Evolutionary conservation across 2,888 invertebrate species (phyloP), one percentile per base, ranked within the genome.

Genomic region (Serripes groenlandicus): DNA sequence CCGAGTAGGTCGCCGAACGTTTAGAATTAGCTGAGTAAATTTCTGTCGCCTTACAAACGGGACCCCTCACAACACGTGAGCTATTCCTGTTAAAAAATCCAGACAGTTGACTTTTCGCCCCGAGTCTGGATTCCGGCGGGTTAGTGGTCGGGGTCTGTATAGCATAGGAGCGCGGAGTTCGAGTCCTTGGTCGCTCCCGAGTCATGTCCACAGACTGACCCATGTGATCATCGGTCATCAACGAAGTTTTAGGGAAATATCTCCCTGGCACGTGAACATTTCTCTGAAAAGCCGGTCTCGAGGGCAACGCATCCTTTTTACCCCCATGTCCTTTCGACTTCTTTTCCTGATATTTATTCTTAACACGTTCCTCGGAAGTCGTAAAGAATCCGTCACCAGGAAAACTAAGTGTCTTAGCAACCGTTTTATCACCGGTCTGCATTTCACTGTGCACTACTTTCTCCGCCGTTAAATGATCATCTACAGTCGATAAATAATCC

Each of bases 211-310:
- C 32, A 15, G 74, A 68, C 4, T 58, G 64, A 34, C 62, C 70
- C 7, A 54, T 60, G 42, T 37, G 42, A 30, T 86, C 73, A 5
- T 87, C 85, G 3, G 80, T 80, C 2, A 78, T 37, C 18, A 78
- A 37, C 9, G 87, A 76, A 1, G 88, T 87, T 68, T 90, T 90
- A 0, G 90, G 89, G 70, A 90, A 90, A 62, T 87, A 90, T 32
- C 90, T 75, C 7, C 90, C 90, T 0, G 90, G 88, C 9, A 90
- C 82, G 21, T 75, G 78, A 21, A 75, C 23, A 23, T 64, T 70
- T 52, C 82, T 42, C 49, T 86, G 86, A 62, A 86, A 81, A 3
- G 78, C 86, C 18, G 86, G 86, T 62, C 86, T 58, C 7, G 68
- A 52, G 26, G 86, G 86, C 52, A 86, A 49, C 21, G 76, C 86